Evolutionary conservation across 2,797 vertebrate species (phyloP).

Genomic region (Lacerta bilineata): DNA sequence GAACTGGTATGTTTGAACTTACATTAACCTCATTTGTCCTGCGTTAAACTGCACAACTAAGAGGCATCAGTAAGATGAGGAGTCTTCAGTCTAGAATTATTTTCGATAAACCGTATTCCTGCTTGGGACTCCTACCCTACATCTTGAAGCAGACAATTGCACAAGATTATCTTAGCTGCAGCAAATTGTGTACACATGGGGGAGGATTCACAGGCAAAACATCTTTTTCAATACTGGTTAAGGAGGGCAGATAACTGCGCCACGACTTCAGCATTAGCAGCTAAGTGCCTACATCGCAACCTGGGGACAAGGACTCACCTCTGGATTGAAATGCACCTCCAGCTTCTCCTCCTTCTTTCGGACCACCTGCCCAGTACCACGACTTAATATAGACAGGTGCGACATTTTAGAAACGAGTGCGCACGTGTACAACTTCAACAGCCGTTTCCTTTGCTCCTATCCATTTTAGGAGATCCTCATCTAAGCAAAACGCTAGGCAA

Average conservation of each 20-base stretch:
- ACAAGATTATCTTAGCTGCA: background rate
- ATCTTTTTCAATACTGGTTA: slow-evolving; percentile 26
- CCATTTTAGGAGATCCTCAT: slow-evolving; percentile 57
- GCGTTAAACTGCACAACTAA: slow-evolving; percentile 6
- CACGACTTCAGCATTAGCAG: background rate
- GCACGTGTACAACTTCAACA: slow-evolving; percentile 27
- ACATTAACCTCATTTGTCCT: slow-evolving; percentile 10
- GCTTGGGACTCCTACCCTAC: slow-evolving; percentile 9
- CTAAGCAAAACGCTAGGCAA: slow-evolving; percentile 44
- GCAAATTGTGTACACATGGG: background rate
- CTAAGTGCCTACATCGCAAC: background rate
- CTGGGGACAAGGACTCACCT: slow-evolving; percentile 73
- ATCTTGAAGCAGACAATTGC: slow-evolving; percentile 7
- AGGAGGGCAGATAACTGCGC: slow-evolving; percentile 14
- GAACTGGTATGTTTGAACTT: slow-evolving; percentile 24
- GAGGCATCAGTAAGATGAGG: background rate
- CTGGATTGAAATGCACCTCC: slow-evolving; percentile 84
- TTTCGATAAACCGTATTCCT: background rate
- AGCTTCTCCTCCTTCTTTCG: slow-evolving; percentile 78
- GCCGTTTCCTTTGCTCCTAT: slow-evolving; percentile 57
- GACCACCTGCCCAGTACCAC: slow-evolving; percentile 79
- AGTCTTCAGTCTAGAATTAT: background rate
- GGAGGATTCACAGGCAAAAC: background rate
- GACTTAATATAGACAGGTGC: slow-evolving; percentile 83
- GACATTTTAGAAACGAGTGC: slow-evolving; percentile 75